Evolutionary conservation across 2,797 vertebrate genomes (phyloP).

Genomic region (Acipenser ruthenus): DNA sequence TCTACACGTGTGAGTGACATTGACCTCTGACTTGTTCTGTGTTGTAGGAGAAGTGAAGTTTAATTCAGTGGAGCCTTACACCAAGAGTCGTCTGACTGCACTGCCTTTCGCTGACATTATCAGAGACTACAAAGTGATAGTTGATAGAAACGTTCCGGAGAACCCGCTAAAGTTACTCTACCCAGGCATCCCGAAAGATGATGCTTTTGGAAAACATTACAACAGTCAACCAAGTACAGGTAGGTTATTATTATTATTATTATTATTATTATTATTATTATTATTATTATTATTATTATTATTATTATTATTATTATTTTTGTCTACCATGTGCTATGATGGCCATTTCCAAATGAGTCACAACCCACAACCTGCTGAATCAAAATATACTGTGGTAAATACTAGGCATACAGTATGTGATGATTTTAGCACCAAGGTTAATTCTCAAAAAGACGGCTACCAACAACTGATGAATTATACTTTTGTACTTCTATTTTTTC

Average conservation of each 20-base stretch:
- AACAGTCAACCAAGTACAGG: constrained; percentile 87
- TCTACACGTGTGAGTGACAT: too few relatives aligned
- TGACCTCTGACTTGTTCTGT: too few relatives aligned
- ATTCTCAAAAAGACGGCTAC: background rate
- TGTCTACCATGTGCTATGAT: background rate
- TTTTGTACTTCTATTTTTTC: constrained; percentile 25
- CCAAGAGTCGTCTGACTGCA: constrained; percentile 80
- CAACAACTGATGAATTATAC: constrained; percentile 1
- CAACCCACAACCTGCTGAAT: too few relatives aligned
- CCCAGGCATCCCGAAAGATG: constrained; percentile 89
- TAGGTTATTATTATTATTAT: constrained; percentile 18
- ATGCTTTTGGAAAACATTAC: constrained; percentile 90
- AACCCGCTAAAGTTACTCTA: constrained; percentile 93
- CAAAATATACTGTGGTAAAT: too few relatives aligned
- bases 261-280: background rate
- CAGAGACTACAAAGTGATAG: constrained; percentile 91
- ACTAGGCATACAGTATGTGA: background rate
- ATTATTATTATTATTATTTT: background rate
- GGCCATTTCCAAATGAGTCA: too few relatives aligned
- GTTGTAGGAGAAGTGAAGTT: constrained; percentile 77
- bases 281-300: background rate
- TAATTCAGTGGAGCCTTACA: constrained; percentile 95
- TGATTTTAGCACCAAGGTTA: background rate
- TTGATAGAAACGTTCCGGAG: constrained; percentile 81
- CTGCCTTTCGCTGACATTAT: constrained; percentile 89